Evolutionary conservation across 2,113 vertebrate genomes (phyloP).

Genomic region (Calidris pugnax): DNA sequence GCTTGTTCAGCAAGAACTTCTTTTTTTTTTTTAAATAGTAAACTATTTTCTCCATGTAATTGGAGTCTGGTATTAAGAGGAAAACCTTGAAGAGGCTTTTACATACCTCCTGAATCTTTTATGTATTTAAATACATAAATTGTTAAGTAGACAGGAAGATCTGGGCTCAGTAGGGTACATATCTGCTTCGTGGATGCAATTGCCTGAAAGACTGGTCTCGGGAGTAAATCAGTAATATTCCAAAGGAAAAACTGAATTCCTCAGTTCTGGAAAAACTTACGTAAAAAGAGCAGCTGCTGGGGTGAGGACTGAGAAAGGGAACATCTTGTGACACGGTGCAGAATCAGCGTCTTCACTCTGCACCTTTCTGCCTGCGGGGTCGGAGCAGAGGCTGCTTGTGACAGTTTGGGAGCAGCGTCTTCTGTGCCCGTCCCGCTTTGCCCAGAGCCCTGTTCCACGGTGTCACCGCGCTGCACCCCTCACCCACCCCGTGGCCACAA

Average conservation of each 20-base stretch:
- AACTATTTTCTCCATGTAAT: background rate
- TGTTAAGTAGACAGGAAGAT: background rate
- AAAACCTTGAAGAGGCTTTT: background rate
- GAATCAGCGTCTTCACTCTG: background rate
- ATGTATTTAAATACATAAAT: background rate
- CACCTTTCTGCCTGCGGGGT: accelerated
- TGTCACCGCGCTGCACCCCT: accelerated
- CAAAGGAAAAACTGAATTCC: background rate
- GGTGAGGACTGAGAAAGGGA: background rate
- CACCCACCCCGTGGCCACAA: background rate
- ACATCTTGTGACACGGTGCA: accelerated
- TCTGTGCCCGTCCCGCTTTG: background rate
- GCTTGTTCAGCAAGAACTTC: background rate
- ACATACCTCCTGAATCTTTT: background rate
- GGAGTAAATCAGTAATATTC: background rate
- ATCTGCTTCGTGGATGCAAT: accelerated
- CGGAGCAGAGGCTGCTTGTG: background rate
- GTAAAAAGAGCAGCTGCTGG: background rate
- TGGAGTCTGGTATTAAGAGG: background rate
- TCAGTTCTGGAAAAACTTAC: background rate
- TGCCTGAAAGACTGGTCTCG: background rate
- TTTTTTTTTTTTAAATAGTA: background rate
- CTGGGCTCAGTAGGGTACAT: too few relatives aligned
- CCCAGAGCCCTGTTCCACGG: too few relatives aligned
- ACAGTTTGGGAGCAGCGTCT: background rate